These are phyloP conservation scores for Hyppa rectilinea DNA, from an alignment of 2,888 invertebrate species.

Conservation along the genomic window DNA sequence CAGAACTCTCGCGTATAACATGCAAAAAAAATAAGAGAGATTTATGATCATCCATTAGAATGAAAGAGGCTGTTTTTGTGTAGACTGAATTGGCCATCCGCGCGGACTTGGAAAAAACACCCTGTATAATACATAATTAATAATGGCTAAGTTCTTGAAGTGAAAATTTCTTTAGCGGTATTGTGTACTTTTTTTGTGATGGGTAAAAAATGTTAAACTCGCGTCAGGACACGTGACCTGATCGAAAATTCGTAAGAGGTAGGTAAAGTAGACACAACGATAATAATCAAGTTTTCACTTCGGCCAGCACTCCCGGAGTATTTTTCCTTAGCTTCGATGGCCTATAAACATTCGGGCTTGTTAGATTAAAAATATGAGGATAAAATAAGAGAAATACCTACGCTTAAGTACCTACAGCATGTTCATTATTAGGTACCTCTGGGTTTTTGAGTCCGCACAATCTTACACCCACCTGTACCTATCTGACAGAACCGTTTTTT, in stretches of 20 bases:
- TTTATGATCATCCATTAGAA: background rate
- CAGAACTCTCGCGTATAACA: background rate
- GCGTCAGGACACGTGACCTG: too few species aligned
- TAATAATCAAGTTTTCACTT: too few species aligned
- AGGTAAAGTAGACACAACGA: too few species aligned
- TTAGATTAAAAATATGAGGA: background rate
- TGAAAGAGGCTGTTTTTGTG: background rate
- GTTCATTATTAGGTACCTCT: background rate
- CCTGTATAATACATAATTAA: background rate
- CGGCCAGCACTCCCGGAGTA: too few species aligned
- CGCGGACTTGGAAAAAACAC: background rate
- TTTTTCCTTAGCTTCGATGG: background rate
- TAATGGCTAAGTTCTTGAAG: background rate
- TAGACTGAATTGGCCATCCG: too few species aligned
- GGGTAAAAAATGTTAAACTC: too few species aligned
- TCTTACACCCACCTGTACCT: too few species aligned
- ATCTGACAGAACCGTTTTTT: background rate
- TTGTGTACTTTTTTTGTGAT: too few species aligned
- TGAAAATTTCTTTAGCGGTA: too few species aligned
- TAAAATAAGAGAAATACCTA: background rate
- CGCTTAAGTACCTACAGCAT: background rate
- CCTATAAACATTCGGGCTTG: background rate
- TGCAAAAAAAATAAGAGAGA: background rate
- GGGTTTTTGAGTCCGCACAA: background rate
- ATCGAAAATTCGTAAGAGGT: too few species aligned